Base-by-base conservation (phyloP, 1,140 invertebrate genomes). In the Brachionus rotundiformis region DNA sequence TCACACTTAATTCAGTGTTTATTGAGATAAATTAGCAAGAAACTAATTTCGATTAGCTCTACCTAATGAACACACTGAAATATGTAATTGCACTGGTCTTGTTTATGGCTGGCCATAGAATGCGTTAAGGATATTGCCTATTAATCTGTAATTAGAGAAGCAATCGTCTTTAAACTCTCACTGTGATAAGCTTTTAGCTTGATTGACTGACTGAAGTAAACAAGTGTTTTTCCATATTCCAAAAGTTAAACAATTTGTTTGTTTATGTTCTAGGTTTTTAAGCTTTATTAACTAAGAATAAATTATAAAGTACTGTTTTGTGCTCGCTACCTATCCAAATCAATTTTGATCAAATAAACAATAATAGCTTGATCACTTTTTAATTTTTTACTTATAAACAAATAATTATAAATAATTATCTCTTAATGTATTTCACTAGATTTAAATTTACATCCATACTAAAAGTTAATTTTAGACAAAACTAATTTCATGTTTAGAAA, bases 141-240 rank as follows among this genome's bases (percentile, higher is more conserved):
- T 68, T 8, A 68, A n/a, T 41, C 11, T 33, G 63, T 16, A 36
- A 68, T 2, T 16, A 13, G 13, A 68, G 16, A 68, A 36, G 16
- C 2, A 68, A n/a, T 36, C n/a, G 33, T 68, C 63, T 31, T 36
- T 63, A 25, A 63, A n/a, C 19, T 68, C 63, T 33, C 16, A n/a
- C 63, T 68, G 63, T 41, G 63, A 68, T 68, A 68, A 68, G 63
- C 63, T 29, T 63, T 54, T 68, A 36, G 16, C 19, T 68, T 68
- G 16, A 36, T 31, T 68, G 63, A 68, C n/a, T n/a, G n/a, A n/a
- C n/a, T n/a, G n/a, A n/a, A n/a, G 7, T 68, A 68, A 68, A 68
- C 47, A 54, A 54, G 47, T 54, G 47, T 54, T 54, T 54, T 16
- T 54, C 47, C 16, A 54, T 54, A 19, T 54, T n/a, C n/a, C n/a